Evolutionary conservation across 2,888 invertebrate species (phyloP).

Genomic region (Macaria liturata): DNA sequence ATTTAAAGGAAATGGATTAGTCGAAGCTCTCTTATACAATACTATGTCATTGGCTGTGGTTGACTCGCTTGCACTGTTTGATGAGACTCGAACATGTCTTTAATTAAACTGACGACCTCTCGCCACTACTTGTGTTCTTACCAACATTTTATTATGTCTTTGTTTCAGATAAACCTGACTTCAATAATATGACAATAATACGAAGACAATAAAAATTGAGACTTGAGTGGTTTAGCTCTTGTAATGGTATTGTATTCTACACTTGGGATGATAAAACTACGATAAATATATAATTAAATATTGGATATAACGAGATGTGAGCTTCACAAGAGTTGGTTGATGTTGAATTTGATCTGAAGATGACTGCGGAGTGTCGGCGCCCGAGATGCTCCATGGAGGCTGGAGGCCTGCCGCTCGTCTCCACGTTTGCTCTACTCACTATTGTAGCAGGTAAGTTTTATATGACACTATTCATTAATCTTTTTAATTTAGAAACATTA

Average conservation of each 20-base stretch:
- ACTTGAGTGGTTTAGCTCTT: constrained; percentile 17
- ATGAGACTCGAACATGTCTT: constrained; percentile 29
- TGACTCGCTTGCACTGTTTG: constrained; percentile 23
- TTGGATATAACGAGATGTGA: constrained; percentile 56
- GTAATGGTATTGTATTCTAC: constrained; percentile 29
- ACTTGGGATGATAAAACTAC: constrained; percentile 34
- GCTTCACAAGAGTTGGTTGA: constrained; percentile 32
- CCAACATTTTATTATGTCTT: constrained; percentile 37
- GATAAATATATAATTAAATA: constrained; percentile 41
- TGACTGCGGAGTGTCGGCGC: constrained; percentile 59
- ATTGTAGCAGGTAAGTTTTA: constrained; percentile 78
- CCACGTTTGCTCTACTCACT: constrained; percentile 75
- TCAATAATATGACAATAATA: constrained; percentile 50
- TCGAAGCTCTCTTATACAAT: no score
- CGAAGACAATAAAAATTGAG: constrained; percentile 45
- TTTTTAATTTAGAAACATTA: no score
- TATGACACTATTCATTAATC: no score
- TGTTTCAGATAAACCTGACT: constrained; percentile 58
- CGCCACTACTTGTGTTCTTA: constrained; percentile 12
- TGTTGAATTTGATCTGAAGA: constrained; percentile 57
- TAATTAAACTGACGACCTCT: constrained; percentile 30
- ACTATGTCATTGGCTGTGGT: no score
- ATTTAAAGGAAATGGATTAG: no score
- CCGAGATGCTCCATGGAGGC: constrained; percentile 69
- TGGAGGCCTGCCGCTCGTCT: constrained; percentile 71